phyloP scores from a whole-genome alignment of 1,140 invertebrate genomes.

The Oncopodura yosiiana region DNA sequence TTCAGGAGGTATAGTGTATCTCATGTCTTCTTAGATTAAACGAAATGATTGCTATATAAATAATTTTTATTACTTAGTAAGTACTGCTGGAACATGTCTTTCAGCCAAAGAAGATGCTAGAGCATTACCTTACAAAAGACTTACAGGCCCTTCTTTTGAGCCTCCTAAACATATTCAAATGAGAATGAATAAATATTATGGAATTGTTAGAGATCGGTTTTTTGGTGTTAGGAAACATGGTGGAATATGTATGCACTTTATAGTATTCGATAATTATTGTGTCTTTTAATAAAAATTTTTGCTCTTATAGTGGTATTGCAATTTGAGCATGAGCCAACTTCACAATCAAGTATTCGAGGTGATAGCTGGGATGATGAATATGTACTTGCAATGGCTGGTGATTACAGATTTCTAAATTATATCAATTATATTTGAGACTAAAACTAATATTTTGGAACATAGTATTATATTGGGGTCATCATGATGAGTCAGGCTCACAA shows the following conservation, averaged over 20 bases:
- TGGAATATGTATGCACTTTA: background rate
- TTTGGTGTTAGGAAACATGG: slow-evolving; percentile 9
- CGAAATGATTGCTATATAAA: too few relatives aligned
- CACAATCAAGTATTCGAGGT: slow-evolving; percentile 10
- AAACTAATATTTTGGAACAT: background rate
- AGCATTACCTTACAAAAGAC: slow-evolving; percentile 8
- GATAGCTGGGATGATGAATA: slow-evolving; percentile 10
- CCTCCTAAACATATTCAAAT: background rate
- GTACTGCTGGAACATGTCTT: slow-evolving; percentile 19
- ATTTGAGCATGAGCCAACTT: background rate
- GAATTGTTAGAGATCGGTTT: slow-evolving; percentile 9
- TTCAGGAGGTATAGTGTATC: too few relatives aligned
- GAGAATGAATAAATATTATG: slow-evolving; percentile 14
- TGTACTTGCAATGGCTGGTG: background rate
- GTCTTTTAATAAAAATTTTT: background rate
- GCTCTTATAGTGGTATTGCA: slow-evolving; percentile 8
- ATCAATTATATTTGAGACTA: background rate
- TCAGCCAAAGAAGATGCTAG: slow-evolving; percentile 14
- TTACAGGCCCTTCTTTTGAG: background rate
- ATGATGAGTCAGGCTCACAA: background rate
- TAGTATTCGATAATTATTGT: background rate
- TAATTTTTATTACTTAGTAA: too few relatives aligned
- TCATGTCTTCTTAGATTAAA: too few relatives aligned
- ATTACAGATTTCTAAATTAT: slow-evolving; percentile 1
- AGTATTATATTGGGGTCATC: background rate